Percentiles rank a stretch among this genome's conserved stretches.
Evolutionary conservation across 2,113 vertebrate species (phyloP).

Genomic region (Poicephalus gulielmi): DNA sequence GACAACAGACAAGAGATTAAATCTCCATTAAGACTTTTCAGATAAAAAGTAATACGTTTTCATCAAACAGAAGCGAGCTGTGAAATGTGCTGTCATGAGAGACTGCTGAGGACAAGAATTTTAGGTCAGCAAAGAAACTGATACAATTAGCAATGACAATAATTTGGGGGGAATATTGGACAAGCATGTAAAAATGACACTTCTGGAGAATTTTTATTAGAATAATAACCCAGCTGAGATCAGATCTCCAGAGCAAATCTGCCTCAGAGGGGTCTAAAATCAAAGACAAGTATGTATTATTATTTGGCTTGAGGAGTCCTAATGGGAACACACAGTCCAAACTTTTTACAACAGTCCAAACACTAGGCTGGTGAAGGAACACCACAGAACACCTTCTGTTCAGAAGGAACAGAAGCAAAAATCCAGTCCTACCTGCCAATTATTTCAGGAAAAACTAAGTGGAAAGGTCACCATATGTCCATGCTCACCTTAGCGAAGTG

Average conservation of each 20-base stretch:
- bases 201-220: background rate
- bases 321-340: background rate
- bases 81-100: background rate
- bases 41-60: background rate
- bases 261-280: background rate
- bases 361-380: background rate
- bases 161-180: background rate
- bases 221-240: background rate
- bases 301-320: background rate
- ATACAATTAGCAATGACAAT: background rate
- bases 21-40: background rate
- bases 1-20: background rate
- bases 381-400: background rate
- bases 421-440: too few species aligned
- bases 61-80: background rate
- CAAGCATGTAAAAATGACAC: background rate
- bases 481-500: background rate
- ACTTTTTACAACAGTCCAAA: background rate
- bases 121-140: background rate
- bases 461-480: background rate
- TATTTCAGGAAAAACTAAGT: background rate
- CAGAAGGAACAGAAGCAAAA: background rate
- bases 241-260: background rate
- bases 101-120: background rate
- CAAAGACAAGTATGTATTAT: background rate